Base-by-base conservation (phyloP, 2,888 invertebrate species). In the Erannis defoliaria region DNA sequence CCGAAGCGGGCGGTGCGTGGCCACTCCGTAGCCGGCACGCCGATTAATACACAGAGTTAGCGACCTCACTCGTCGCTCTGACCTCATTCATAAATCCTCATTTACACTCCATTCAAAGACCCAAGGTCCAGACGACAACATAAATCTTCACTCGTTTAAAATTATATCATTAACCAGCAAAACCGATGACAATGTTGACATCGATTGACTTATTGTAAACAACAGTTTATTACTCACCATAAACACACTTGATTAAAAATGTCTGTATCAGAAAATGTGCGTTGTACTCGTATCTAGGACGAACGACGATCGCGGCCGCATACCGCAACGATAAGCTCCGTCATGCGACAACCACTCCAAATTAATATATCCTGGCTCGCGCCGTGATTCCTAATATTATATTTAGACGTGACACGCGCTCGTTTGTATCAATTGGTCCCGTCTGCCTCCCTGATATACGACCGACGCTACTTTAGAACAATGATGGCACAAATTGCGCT, bases 301-400 rank as follows among this genome's bases (percentile, higher is more conserved):
- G 60, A 62, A 14, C 31, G 6, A 26, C 14, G 26, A 40, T n/a
- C 51, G 55, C 72, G 74, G 72, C 75, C 67, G 71, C 80, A 79
- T 82, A 78, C 80, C 79, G 73, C 75, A 78, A 74, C 76, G 75
- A 78, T 82, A 72, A 75, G 78, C 82, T 80, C 82, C 80, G 82
- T 89, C 85, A 88, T 84, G 81, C 85, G 82, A 80, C 85, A 82
- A 86, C 80, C 85, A 87, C 86, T 90, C 83, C 89, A 91, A 90
- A 93, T 92, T 90, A 92, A 91, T 92, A 91, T 92, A 92, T 93
- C 93, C 93, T 93, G 93, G 93, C 93, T 86, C 89, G 90, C 91
- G 93, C 91, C 90, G 93, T 89, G 93, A 93, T 93, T 93, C 93
- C 91, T 92, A 93, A 93, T 93, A 93, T 93, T 93, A 93, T 93